phyloP scores from a whole-genome alignment of 2,888 invertebrate genomes.

The Polymixis flavicincta region DNA sequence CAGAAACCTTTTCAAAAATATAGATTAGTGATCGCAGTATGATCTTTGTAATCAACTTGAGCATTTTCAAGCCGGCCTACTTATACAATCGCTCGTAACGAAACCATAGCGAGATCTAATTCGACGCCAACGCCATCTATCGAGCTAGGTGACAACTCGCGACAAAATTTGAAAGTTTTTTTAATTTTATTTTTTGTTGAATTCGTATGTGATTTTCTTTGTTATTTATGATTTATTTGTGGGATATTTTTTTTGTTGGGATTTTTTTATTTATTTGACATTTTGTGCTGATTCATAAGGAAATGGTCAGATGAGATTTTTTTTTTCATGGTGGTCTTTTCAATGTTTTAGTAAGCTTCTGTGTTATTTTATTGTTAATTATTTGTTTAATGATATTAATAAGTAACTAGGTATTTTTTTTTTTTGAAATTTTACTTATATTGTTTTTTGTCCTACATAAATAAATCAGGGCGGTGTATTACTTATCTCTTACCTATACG shows the following conservation, averaged over 20 bases:
- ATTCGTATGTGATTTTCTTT: not conserved
- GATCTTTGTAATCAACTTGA: constrained; percentile 12
- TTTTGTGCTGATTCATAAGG: not conserved
- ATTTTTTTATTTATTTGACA: not conserved
- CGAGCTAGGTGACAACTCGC: constrained; percentile 21
- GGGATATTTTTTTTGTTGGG: not conserved
- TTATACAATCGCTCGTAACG: constrained; percentile 24
- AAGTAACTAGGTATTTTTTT: not conserved
- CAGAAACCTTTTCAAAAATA: constrained; percentile 28
- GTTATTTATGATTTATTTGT: not conserved
- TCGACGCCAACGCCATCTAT: constrained; percentile 54
- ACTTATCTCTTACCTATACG: too few relatives aligned
- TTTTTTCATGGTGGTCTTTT: not conserved
- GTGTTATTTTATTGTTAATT: too few relatives aligned
- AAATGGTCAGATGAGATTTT: not conserved
- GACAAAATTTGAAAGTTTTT: rapidly evolving
- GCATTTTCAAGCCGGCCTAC: rapidly evolving
- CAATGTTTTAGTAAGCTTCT: too few relatives aligned
- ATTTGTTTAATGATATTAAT: not conserved
- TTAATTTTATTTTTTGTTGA: not conserved
- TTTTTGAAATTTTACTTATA: too few relatives aligned
- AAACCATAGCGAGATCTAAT: constrained; percentile 54
- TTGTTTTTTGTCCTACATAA: not conserved
- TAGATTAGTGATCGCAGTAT: constrained; percentile 57
- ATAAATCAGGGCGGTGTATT: too few relatives aligned